Evolutionary conservation across 1,140 invertebrate genomes (phyloP), one percentile per base, ranked within the genome.

Genomic region (Dufourea novaeangliae): DNA sequence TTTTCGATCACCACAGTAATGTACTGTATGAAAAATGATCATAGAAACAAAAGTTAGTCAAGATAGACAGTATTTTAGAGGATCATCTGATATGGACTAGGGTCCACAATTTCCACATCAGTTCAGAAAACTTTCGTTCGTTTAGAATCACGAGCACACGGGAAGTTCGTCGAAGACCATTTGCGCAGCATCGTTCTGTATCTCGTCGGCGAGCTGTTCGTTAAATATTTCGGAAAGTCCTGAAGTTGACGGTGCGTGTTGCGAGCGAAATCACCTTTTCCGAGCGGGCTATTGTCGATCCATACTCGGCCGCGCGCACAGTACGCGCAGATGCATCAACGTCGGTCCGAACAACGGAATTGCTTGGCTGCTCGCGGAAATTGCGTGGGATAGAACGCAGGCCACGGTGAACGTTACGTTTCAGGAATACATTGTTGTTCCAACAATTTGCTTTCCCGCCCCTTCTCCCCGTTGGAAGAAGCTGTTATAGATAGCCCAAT

Each of bases 301-400:
- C n/a, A 41, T 54, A 59, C 27, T 25, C 17, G 25, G 20, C n/a
- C n/a, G n/a, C n/a, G n/a, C 20, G 39, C 41, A 62, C 29, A 56
- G 22, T 22, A 41, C 80, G 61, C 37, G 61, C 56, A 70, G 78
- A 84, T 84, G 78, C 80, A 84, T 84, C 71, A 84, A 84, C 80
- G 77, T 79, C 80, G 68, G 62, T 63, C 37, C 66, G 70, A 79
- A 67, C 59, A 61, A 41, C 70, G 22, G 78, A 78, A 82, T 74
- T 78, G 70, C 62, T 59, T 52, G 61, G 25, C 11, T 59, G 71
- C 66, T 68, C 39, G 64, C 59, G 41, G 68, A 75, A 83, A 83
- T 82, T 79, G 80, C 82, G 61, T 56, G 70, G 82, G 79, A n/a
- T 64, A 54, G 69, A 71, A 81, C 52, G 67, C 44, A 37, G 54